Conservation (phyloP, 2,888 invertebrate genomes). For the Idaea aversata region DNA sequence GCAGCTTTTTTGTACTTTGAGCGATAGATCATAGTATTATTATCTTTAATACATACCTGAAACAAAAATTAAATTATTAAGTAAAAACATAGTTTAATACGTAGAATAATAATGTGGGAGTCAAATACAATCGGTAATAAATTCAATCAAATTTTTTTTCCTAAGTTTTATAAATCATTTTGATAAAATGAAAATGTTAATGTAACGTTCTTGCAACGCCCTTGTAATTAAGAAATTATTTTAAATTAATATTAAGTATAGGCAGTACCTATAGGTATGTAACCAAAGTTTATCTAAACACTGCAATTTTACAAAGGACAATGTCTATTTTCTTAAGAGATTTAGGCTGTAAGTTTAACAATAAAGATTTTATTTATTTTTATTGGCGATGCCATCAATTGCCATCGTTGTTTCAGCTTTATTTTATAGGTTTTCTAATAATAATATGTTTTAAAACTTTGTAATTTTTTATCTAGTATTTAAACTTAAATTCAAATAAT, state of each 20-base stretch:
- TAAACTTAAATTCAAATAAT: no score
- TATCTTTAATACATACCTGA: conserved; percentile 21
- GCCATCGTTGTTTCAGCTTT: no score
- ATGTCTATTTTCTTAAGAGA: no score
- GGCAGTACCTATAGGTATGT: no score
- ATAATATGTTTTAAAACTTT: no score
- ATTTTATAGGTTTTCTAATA: no score
- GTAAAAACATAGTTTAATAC: neutral
- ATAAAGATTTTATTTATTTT: no score
- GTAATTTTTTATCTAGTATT: no score
- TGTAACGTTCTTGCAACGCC: neutral
- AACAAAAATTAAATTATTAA: conserved; percentile 16
- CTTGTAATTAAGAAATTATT: neutral
- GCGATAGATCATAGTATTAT: neutral
- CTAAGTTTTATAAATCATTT: neutral
- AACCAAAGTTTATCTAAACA: no score
- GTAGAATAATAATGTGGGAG: neutral
- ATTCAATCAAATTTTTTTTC: neutral
- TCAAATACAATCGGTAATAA: neutral
- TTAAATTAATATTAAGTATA: neutral
- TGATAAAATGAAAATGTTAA: neutral
- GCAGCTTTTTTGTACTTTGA: neutral
- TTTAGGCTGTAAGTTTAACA: no score
- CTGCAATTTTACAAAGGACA: no score
- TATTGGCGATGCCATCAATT: no score